Evolutionary conservation across 2,797 vertebrate species (phyloP).

Genomic region (Lerista edwardsae): DNA sequence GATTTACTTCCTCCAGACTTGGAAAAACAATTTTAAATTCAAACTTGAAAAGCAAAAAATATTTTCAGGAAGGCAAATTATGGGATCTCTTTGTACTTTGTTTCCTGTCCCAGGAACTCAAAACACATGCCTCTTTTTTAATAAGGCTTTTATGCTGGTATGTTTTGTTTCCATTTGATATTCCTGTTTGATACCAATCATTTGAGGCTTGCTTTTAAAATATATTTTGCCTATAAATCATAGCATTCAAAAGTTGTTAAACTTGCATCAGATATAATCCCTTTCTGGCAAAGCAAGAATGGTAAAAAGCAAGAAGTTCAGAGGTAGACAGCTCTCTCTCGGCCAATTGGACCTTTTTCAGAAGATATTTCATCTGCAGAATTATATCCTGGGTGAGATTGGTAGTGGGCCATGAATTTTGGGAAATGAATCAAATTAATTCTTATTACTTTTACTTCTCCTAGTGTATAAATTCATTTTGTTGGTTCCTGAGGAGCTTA

Average conservation of each 20-base stretch:
- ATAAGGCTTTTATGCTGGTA: constrained; percentile 20
- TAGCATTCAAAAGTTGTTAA: constrained; percentile 11
- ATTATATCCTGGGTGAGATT: neutral
- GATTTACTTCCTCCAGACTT: constrained; percentile 18
- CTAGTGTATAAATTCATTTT: neutral
- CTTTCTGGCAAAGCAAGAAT: neutral
- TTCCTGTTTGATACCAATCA: neutral
- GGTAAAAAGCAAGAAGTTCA: neutral
- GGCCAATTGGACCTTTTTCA: neutral
- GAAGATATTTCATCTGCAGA: neutral
- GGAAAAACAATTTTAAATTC: constrained; percentile 37
- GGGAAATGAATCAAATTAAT: neutral
- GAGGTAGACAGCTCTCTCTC: neutral
- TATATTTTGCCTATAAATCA: constrained; percentile 5
- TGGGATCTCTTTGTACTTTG: constrained; percentile 30
- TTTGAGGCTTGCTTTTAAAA: constrained; percentile 5
- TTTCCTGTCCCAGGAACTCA: neutral
- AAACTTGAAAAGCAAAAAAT: constrained; percentile 31
- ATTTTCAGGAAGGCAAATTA: constrained; percentile 9
- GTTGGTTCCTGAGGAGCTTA: too few species aligned
- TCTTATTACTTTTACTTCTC: neutral
- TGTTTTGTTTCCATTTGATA: constrained; percentile 22
- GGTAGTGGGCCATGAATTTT: neutral
- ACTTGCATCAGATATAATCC: neutral
- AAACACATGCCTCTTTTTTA: constrained; percentile 11